Conservation (phyloP, 2,888 invertebrate species). For the Eudiplozoon nipponicum region DNA sequence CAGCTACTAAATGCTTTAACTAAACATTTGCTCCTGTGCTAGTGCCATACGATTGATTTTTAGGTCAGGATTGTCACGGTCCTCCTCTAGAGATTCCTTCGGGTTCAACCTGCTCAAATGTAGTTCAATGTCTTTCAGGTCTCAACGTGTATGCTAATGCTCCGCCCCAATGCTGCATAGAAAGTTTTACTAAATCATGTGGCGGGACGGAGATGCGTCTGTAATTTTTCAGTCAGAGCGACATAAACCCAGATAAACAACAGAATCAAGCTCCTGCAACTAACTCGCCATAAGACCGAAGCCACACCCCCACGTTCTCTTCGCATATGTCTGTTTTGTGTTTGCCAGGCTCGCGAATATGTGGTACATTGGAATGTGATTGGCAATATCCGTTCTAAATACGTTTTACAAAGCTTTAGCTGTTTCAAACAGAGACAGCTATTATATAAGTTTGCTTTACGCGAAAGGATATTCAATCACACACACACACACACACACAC, state of each 20-base stretch:
- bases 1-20: conserved; percentile 47
- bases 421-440: too few species aligned
- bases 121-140: conserved; percentile 44
- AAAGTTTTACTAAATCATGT: conserved; percentile 17
- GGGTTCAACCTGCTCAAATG: conserved; percentile 39
- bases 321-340: conserved; percentile 34
- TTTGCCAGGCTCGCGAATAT: too few species aligned
- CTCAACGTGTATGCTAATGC: conserved; percentile 38
- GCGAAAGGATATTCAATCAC: too few species aligned
- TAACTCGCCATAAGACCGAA: too few species aligned
- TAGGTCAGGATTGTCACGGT: conserved; percentile 43
- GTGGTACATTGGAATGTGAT: too few species aligned
- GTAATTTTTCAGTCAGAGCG: too few species aligned
- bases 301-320: conserved; percentile 35
- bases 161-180: conserved; percentile 24
- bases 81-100: conserved; percentile 40
- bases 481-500: too few species aligned
- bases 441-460: too few species aligned
- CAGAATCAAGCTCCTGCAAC: conserved; percentile 18
- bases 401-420: too few species aligned
- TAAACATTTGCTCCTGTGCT: conserved; percentile 38
- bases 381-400: too few species aligned
- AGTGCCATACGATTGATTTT: conserved; percentile 46
- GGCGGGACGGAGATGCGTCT: conserved; percentile 34
- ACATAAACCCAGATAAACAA: neutral